Evolutionary conservation across 2,888 invertebrate species (phyloP), one percentile per base, ranked within the genome.

Genomic region (Dryocosmus kuriphilus): DNA sequence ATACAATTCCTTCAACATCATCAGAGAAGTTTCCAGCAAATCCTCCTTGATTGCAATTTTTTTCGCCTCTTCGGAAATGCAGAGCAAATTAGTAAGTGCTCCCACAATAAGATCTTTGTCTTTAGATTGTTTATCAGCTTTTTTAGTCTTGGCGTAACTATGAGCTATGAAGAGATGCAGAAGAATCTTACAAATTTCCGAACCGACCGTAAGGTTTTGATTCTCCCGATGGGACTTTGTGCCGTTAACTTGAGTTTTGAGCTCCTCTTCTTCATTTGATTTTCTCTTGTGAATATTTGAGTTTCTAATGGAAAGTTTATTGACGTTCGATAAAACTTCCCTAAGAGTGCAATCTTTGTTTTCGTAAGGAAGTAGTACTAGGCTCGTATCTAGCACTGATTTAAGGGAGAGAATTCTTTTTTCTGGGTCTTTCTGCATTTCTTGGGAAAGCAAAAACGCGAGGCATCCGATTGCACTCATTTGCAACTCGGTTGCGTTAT

Each of bases 51-150:
- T 81, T 0, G 93, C 93, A 73, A 87, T 87, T 79, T 85, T 90
- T 84, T 93, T 93, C 0, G 93, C 93, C 82, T 92, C 91, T 9
- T 82, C 82, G 0, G 93, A 93, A 24, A 93, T 87, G 51, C 92
- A 91, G 1, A 93, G 83, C 35, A 93, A 83, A 85, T 92, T 92
- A 0, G 93, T 90, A 38, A 93, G 86, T 0, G 92, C 91, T 22
- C 89, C 88, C 1, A 90, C 86, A 24, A 93, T 89, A 1, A 91
- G 80, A n/a, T 88, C 87, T 83, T 92, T 93, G 76, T 92, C 92
- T 46, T 89, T 91, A 2, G 80, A 80, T 8, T 88, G 87, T 73
- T 89, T 89, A 14, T 81, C 81, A 46, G 85, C 87, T 83, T 90
- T 92, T 35, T 91, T 86, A 0, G 86, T 84, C 65, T 85, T 88